phyloP scores from a whole-genome alignment of 2,888 invertebrate genomes.

The Pheosia gnoma region DNA sequence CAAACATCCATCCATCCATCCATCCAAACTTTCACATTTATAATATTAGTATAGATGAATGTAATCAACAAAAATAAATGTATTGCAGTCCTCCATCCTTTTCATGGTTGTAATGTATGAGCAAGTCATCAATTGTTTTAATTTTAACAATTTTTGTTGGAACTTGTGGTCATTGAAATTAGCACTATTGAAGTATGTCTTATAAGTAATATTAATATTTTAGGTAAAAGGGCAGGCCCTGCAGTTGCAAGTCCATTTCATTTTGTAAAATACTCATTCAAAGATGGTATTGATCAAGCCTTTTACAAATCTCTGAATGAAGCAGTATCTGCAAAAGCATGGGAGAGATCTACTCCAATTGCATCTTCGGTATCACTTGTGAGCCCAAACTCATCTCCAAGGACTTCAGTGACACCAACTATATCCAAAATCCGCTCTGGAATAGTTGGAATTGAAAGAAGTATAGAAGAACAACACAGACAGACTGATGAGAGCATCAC shows the following conservation, averaged over 20 bases:
- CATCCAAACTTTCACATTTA: too few species aligned
- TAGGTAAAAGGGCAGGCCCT: conserved; percentile 89
- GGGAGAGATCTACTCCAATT: conserved; percentile 80
- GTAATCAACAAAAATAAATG: too few species aligned
- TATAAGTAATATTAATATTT: conserved; percentile 25
- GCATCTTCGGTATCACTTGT: conserved; percentile 43
- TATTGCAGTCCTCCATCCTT: too few species aligned
- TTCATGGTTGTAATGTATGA: too few species aligned
- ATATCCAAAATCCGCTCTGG: conserved; percentile 91
- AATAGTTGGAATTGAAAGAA: conserved; percentile 97
- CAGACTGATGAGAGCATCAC: conserved; percentile 96
- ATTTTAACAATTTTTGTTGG: too few species aligned
- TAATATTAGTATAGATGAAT: too few species aligned
- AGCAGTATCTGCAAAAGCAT: conserved; percentile 85
- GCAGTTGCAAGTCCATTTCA: conserved; percentile 87
- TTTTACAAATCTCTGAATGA: conserved; percentile 87
- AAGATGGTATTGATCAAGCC: conserved; percentile 89
- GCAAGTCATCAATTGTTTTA: too few species aligned
- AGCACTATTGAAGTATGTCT: too few species aligned
- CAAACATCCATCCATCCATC: too few species aligned
- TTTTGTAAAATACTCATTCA: conserved; percentile 93
- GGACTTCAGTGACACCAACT: conserved; percentile 56
- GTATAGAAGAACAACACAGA: conserved; percentile 94
- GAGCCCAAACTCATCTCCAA: conserved; percentile 49
- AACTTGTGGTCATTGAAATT: too few species aligned